Base-by-base conservation (phyloP, 2,113 vertebrate genomes). In the Vidua macroura region DNA sequence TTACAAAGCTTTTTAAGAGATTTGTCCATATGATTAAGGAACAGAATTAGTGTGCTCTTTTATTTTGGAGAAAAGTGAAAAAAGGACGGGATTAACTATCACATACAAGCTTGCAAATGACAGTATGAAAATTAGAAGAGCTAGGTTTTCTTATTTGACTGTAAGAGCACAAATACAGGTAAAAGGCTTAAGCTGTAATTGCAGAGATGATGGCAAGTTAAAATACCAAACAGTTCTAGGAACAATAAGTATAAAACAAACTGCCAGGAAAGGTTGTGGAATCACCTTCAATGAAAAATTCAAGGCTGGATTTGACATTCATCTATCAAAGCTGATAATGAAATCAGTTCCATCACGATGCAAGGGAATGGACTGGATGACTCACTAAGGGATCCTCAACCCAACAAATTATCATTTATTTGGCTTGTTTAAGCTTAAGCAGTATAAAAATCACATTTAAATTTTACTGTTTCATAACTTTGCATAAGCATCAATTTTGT, bases 361-460 rank as follows among this genome's bases (percentile, higher is more conserved):
- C 37, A 69, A 77, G 67, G 49, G n/a, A 82, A 67, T 66, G 43
- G 43, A 80, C 58, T 83, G 53, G 81, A 76, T 84, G 53, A 72
- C 75, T 95, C 89, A 56, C 78, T 96, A 95, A 83, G 80, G 66
- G 85, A 80, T 96, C 88, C 82, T 93, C 88, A 96, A 77, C 74
- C n/a, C 53, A 85, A 53, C 1, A 0, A 60, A 82, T 73, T 85
- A 44, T 56, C 2, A 64, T 90, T 96, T 96, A 85, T 94, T 96
- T 84, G 52, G 48, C 56, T 86, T 80, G 17, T 76, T 35, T 72
- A 63, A 82, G 87, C 46, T 62, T 92, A 51, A 84, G 7, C 64
- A 44, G 31, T 83, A 23, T 67, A 58, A 49, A 73, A 86, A 88
- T 67, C 48, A 73, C 49, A 75, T 67, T 68, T 93, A 86, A 84